Percentiles rank a stretch among this genome's conserved stretches.
phyloP scores from a whole-genome alignment of 2,113 vertebrate species.

The Rhodinocichla rosea region DNA sequence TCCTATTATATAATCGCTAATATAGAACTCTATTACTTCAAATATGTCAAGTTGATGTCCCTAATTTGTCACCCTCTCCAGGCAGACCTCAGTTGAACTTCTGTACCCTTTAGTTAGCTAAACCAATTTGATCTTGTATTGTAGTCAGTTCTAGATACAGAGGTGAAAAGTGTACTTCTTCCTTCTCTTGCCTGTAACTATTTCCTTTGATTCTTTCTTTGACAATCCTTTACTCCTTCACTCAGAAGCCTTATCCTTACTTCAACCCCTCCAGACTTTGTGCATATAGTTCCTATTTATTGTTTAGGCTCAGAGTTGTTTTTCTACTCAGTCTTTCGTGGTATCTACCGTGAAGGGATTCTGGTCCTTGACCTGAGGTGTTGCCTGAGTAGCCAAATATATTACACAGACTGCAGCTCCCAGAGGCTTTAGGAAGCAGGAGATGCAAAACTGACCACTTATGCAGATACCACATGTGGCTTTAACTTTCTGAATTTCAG shows the following conservation, averaged over 20 bases:
- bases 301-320: not conserved
- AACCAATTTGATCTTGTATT: not conserved
- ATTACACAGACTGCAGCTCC: not conserved
- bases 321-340: not conserved
- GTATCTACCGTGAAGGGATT: not conserved
- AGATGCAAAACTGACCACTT: not conserved
- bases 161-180: not conserved
- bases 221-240: not conserved
- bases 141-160: not conserved
- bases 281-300: not conserved
- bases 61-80: not conserved
- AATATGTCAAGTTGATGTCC: not conserved
- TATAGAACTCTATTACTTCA: not conserved
- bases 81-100: not conserved
- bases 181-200: not conserved
- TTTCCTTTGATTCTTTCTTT: not conserved
- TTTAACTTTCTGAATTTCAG: not conserved
- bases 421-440: not conserved
- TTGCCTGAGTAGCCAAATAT: not conserved
- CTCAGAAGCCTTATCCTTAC: not conserved
- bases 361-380: not conserved
- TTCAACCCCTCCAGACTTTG: not conserved
- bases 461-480: not conserved
- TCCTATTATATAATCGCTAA: not conserved
- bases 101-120: not conserved